A percentile compares a stretch with the other conserved stretches of the same genome.
Conservation (phyloP, 1,140 invertebrate genomes). For the Pseudobourletiella spinata region DNA sequence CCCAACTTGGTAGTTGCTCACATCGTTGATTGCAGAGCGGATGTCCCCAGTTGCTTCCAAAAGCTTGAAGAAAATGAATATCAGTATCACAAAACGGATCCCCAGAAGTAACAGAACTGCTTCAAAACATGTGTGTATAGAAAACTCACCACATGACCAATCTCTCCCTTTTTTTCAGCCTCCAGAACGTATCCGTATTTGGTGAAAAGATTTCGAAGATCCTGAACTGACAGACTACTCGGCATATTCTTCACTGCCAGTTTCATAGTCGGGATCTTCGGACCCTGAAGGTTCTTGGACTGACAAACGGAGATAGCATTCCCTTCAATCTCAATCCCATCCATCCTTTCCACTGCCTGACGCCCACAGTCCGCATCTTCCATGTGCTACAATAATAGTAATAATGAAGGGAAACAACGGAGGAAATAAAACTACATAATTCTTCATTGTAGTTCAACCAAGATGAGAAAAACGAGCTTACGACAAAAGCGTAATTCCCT, state of each 20-base stretch:
- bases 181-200: slow-evolving; percentile 28
- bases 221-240: not conserved
- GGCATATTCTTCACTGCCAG: slow-evolving; percentile 20
- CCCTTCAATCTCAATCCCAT: slow-evolving; percentile 15
- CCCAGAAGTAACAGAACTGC: not conserved
- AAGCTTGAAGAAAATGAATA: slow-evolving; percentile 19
- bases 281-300: slow-evolving; percentile 10
- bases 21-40: slow-evolving; percentile 29
- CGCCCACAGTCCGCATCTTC: slow-evolving; percentile 20
- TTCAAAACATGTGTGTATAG: not conserved
- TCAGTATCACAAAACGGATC: not conserved
- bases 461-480: slow-evolving; percentile 37
- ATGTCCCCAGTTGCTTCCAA: slow-evolving; percentile 33
- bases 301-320: slow-evolving; percentile 16
- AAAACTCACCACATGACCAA: slow-evolving; percentile 28
- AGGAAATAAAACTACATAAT: not conserved
- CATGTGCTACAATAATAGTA: slow-evolving; percentile 26
- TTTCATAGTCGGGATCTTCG: slow-evolving; percentile 18
- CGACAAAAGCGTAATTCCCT: slow-evolving; percentile 50
- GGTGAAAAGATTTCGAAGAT: slow-evolving; percentile 23
- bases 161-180: slow-evolving; percentile 6
- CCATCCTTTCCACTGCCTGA: slow-evolving; percentile 18
- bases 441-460: not conserved
- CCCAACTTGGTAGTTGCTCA: slow-evolving; percentile 22
- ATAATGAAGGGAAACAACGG: not conserved